These are phyloP conservation scores for Gymnarchus niloticus DNA, from an alignment of 2,113 vertebrate species.

Conservation along the genomic window DNA sequence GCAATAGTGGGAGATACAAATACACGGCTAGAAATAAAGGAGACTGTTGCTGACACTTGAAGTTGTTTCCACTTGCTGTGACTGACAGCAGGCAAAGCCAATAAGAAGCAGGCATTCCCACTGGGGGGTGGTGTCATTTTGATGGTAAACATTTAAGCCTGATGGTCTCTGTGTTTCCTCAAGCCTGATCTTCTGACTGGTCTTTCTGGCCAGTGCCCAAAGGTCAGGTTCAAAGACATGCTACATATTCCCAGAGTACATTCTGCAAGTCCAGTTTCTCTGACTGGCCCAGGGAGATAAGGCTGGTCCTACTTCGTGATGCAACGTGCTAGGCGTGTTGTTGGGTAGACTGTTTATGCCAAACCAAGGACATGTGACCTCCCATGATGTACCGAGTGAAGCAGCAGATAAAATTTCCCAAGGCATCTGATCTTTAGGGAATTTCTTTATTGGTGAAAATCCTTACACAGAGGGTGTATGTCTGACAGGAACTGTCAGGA, in stretches of 20 bases:
- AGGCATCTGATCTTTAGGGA: neutral
- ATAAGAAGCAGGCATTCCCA: neutral
- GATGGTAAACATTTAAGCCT: neutral
- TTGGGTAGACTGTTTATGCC: neutral
- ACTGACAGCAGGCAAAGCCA: neutral
- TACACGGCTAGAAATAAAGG: no score
- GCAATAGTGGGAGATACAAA: neutral
- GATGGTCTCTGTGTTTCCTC: neutral
- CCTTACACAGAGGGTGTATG: neutral
- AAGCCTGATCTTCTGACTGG: neutral
- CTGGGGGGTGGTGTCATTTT: neutral
- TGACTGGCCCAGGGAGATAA: constrained; percentile 1
- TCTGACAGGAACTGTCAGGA: neutral
- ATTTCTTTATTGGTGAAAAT: neutral
- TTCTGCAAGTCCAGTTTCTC: constrained; percentile 6
- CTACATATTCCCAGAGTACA: constrained; percentile 7
- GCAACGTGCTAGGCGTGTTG: neutral
- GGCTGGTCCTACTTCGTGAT: neutral
- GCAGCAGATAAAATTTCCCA: neutral
- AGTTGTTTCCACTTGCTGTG: neutral
- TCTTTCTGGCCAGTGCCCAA: neutral
- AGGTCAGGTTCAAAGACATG: constrained; percentile 12
- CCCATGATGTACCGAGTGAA: neutral
- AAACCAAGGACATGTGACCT: neutral
- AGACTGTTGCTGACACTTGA: neutral